A percentile compares a stretch with the other conserved stretches of the same genome.
phyloP scores from a whole-genome alignment of 2,888 invertebrate genomes.

The Papilio gigon region DNA sequence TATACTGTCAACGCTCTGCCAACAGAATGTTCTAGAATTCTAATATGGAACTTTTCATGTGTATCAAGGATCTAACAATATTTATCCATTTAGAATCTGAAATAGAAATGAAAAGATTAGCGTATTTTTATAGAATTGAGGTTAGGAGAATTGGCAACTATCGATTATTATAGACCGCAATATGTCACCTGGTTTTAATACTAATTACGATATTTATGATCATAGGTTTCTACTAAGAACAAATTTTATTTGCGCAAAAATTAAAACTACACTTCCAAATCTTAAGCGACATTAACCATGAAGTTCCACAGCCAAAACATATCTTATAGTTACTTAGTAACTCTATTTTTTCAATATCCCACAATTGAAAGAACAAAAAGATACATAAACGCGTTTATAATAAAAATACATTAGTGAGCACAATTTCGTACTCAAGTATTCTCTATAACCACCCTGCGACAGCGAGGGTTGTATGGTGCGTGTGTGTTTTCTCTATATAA shows the following conservation, averaged over 20 bases:
- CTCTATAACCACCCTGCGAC: slow-evolving; percentile 47
- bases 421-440: slow-evolving; percentile 17
- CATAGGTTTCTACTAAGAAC: not conserved
- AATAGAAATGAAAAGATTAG: not conserved
- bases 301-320: no score
- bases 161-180: not conserved
- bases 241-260: not conserved
- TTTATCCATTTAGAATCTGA: not conserved
- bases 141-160: not conserved
- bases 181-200: not conserved
- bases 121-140: not conserved
- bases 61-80: slow-evolving; percentile 3
- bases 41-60: slow-evolving; percentile 40
- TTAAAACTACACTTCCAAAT: no score
- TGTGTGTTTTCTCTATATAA: slow-evolving; percentile 71
- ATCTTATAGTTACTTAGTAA: no score
- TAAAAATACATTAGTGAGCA: slow-evolving; percentile 32
- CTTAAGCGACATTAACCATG: no score
- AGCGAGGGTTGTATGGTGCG: slow-evolving; percentile 54
- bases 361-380: no score
- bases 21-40: slow-evolving; percentile 48
- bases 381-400: no score
- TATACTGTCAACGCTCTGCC: slow-evolving; percentile 44
- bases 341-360: no score
- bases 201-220: not conserved